Base-by-base conservation (phyloP, 1,140 invertebrate genomes). In the Tetragonula clypearis region DNA sequence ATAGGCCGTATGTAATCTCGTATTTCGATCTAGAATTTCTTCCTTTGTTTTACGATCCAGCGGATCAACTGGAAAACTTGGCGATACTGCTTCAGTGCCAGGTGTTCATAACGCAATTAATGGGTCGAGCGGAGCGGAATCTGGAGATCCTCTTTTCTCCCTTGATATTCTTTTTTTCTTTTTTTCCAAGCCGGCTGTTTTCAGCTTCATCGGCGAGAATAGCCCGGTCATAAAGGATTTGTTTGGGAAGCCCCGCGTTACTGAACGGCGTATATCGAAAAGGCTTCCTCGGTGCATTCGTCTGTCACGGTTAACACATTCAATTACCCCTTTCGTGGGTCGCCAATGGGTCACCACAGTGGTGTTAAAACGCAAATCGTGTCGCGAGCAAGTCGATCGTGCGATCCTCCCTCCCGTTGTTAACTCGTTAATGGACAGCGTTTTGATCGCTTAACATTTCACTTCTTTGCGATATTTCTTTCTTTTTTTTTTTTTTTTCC, bases 241-340 rank as follows among this genome's bases (percentile, higher is more conserved):
- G 88, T 90, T 88, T 86, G 74, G 74, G 89, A 90, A 90, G 88
- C 88, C 89, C 79, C 71, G 76, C 81, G 84, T 79, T 56, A 79
- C 53, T 60, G 81, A 78, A 80, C 78, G 79, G 60, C 58, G 65
- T 55, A 23, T 60, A 73, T 72, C 60, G 78, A 62, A 86, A 87
- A 89, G 89, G 89, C 88, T 90, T 90, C 89, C 26, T 21, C 66
- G 66, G 21, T 83, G 86, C 86, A 87, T 86, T 79, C 71, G 81
- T 86, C 78, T 66, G 35, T 68, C 77, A 30, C 68, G 30, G 56
- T 62, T 84, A 72, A 79, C 77, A 79, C 77, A 72, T 84, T 79
- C 82, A 55, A 72, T 72, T 72, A 56, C 30, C 58, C 23, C 68
- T 55, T 53, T 62, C 30, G 56, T n/a, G 72, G 76, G 76, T 79